These are phyloP conservation scores for Ahaetulla prasina DNA, from an alignment of 2,113 vertebrate genomes.

Conservation along the genomic window DNA sequence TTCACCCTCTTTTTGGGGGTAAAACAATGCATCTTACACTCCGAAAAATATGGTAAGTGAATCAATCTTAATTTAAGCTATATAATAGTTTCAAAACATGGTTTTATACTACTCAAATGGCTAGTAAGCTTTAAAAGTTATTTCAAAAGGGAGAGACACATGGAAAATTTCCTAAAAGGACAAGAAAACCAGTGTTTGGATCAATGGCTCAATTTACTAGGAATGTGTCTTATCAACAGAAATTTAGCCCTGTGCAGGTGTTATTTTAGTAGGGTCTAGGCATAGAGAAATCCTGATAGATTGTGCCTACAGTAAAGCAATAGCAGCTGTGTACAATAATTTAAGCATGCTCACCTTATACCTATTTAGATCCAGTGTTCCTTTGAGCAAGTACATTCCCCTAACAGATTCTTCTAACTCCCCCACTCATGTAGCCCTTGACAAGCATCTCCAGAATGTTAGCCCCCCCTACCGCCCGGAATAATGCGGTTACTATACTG, in stretches of 20 bases:
- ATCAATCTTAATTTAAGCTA: neutral
- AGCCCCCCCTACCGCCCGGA: too few species aligned
- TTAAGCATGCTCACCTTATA: neutral
- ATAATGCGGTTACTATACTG: neutral
- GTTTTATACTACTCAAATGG: neutral
- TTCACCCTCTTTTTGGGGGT: too few species aligned
- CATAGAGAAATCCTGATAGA: neutral
- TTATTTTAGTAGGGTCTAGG: neutral
- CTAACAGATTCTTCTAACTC: neutral
- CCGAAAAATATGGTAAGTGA: neutral
- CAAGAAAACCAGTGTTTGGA: conserved; percentile 34
- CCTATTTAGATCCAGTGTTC: neutral
- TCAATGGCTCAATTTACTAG: neutral
- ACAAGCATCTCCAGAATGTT: neutral
- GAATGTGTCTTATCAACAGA: neutral
- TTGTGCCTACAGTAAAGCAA: neutral
- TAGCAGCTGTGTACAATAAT: neutral
- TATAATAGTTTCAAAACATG: conserved; percentile 32
- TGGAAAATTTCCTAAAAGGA: neutral
- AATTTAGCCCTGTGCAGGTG: neutral
- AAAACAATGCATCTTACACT: too few species aligned
- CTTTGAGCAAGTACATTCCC: neutral
- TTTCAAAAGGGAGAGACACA: neutral
- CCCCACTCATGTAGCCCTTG: neutral
- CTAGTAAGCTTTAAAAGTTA: neutral